These are phyloP conservation scores for Ennomos erosarius DNA, from an alignment of 2,888 invertebrate species.

Conservation along the genomic window DNA sequence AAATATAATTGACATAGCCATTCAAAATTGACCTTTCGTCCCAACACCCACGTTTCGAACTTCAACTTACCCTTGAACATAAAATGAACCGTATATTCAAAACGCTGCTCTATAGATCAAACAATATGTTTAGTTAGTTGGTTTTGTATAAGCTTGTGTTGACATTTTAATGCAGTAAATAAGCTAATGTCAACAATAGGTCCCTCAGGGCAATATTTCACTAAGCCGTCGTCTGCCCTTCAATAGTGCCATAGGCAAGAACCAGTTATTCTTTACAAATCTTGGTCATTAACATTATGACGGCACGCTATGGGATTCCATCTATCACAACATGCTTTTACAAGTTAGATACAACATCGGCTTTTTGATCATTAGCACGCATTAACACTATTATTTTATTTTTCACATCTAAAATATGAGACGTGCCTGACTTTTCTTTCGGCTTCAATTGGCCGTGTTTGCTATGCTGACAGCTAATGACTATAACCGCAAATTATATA, in stretches of 20 bases:
- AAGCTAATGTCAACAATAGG: conserved; percentile 46
- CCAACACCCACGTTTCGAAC: conserved; percentile 20
- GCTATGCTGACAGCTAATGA: too few species aligned
- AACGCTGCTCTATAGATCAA: conserved; percentile 18
- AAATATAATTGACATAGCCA: not conserved
- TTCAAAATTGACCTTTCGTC: conserved; percentile 10
- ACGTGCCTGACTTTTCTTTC: too few species aligned
- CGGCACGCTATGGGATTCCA: conserved; percentile 12
- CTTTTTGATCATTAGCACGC: too few species aligned
- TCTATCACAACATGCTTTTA: conserved; percentile 17
- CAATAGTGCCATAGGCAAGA: conserved; percentile 36
- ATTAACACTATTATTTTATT: too few species aligned
- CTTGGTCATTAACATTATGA: conserved; percentile 29
- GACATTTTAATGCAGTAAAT: conserved; percentile 51
- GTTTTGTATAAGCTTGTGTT: conserved; percentile 36
- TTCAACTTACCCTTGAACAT: conserved; percentile 6
- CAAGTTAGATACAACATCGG: not conserved
- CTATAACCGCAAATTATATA: too few species aligned
- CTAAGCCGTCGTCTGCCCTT: conserved; percentile 42
- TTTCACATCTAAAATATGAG: too few species aligned
- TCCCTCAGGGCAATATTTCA: conserved; percentile 46
- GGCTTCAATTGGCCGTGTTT: too few species aligned
- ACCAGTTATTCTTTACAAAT: conserved; percentile 34
- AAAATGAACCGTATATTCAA: conserved; percentile 12
- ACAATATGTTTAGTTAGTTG: conserved; percentile 15